A percentile compares a stretch with the other conserved stretches of the same genome.
Evolutionary conservation across 2,888 invertebrate species (phyloP).

Genomic region (Dromius quadrimaculatus): DNA sequence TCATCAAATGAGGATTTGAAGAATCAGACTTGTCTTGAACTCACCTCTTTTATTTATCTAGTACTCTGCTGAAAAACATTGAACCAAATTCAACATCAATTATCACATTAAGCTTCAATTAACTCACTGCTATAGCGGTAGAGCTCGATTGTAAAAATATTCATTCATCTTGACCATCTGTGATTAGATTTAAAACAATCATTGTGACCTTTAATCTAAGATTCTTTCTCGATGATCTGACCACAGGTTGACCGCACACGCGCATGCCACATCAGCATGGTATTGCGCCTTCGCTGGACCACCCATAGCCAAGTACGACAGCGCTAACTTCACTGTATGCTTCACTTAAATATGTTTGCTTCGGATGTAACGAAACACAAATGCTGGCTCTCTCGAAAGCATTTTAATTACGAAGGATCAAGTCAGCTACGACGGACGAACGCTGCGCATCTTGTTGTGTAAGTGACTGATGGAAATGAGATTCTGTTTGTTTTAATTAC

Average conservation of each 20-base stretch:
- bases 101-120: too few relatives aligned
- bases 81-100: too few relatives aligned
- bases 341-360: constrained; percentile 42
- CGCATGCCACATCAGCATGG: constrained; percentile 9
- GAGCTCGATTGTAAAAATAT: too few relatives aligned
- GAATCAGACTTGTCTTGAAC: too few relatives aligned
- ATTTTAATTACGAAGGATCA: constrained; percentile 42
- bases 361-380: not conserved
- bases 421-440: not conserved
- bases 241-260: not conserved
- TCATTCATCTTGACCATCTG: too few relatives aligned
- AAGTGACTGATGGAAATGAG: constrained; percentile 46
- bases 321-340: constrained; percentile 35
- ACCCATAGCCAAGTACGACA: constrained; percentile 24
- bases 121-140: too few relatives aligned
- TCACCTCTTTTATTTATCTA: too few relatives aligned
- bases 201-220: too few relatives aligned
- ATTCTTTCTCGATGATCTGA: constrained; percentile 8
- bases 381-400: constrained; percentile 5
- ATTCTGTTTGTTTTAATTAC: constrained; percentile 46
- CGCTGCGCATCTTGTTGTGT: constrained; percentile 26
- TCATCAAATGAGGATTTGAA: too few relatives aligned
- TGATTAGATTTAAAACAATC: too few relatives aligned
- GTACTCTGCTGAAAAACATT: too few relatives aligned
- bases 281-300: constrained; percentile 8